Base-by-base conservation (phyloP, 2,888 invertebrate genomes). In the Automeris io region DNA sequence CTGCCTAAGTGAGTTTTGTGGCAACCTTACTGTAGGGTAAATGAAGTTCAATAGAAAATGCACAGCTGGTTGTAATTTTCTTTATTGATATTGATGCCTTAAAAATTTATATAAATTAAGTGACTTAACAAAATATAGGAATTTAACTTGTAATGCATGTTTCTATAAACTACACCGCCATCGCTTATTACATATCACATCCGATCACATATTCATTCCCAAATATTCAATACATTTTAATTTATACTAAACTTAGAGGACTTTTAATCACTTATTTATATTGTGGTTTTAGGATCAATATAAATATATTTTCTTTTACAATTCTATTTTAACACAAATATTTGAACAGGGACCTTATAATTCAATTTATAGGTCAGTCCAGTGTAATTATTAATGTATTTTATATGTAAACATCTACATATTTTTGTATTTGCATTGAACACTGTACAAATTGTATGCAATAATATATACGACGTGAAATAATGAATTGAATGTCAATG, bases 121-220 rank as follows among this genome's bases (percentile, higher is more conserved):
- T 51, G 54, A 60, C 65, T 68, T 77, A 78, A 49, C 77, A 81
- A 82, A 81, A 82, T 81, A 81, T 82, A 83, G 76, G 79, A 80
- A 79, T 82, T 79, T 74, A 75, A 51, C 66, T 75, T 49, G 48
- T 57, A 39, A 33, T 39, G 66, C 55, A 53, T 59, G 60, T 47
- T 41, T 57, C 45, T 60, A 65, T 57, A 53, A 51, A 47, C 57
- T 64, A 49, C 59, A 51, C 54, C 53, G 64, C 50, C 46, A 43
- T 47, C 49, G 51, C 55, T 56, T n/a, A n/a, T n/a, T n/a, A n/a
- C 71, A 59, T 83, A 83, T 85, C 83, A 86, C 83, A 83, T 80
- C 61, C 76, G 73, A 69, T 86, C 83, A 83, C 63, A 42, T 37
- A 12, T 25, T 35, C 19, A 11, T 37, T 32, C n/a, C 6, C 37